Evolutionary conservation across 2,113 vertebrate genomes (phyloP), one percentile per base, ranked within the genome.

Genomic region (Actenoides lindsayi): DNA sequence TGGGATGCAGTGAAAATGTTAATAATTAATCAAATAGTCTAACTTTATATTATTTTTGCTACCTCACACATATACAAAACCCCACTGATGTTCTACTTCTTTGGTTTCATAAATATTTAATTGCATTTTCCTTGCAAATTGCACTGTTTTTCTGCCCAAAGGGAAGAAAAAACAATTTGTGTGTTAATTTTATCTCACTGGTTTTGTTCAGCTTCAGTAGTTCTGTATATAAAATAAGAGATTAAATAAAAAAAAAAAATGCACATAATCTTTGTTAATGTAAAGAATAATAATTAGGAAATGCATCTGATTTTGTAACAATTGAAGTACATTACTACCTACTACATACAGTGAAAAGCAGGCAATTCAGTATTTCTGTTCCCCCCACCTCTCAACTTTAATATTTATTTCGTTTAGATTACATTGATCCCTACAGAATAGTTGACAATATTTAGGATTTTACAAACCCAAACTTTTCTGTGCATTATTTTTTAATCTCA

Each of bases 71-170:
- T 53, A 91, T 46, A 53, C 11, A 78, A 83, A 92, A 96, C 57
- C 42, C n/a, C 64, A 88, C 64, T 95, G 83, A 97, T 93, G 94
- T 95, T 89, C 97, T 93, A 95, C 48, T 89, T 83, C 77, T 96
- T 95, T 96, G 37, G 90, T 97, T 98, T 96, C 96, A 98, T 98
- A 98, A 98, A 98, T 98, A 98, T 98, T 98, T 98, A 96, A 97
- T 97, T 97, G 91, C 50, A 93, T 97, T 98, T 97, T 96, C 69
- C 83, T 96, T 98, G 96, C 97, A 97, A 98, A 97, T 96, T 97
- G 91, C 91, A 81, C 96, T 97, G 97, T 97, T 97, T 96, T 97
- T 90, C 74, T 97, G 81, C 97, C 97, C 97, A 98, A 98, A 98
- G 98, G 97, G 95, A 98, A 62, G 62, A 97, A 98, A 95, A 98